Evolutionary conservation across 2,797 vertebrate species (phyloP), one percentile per base, ranked within the genome.

Genomic region (Micromesistius poutassou): DNA sequence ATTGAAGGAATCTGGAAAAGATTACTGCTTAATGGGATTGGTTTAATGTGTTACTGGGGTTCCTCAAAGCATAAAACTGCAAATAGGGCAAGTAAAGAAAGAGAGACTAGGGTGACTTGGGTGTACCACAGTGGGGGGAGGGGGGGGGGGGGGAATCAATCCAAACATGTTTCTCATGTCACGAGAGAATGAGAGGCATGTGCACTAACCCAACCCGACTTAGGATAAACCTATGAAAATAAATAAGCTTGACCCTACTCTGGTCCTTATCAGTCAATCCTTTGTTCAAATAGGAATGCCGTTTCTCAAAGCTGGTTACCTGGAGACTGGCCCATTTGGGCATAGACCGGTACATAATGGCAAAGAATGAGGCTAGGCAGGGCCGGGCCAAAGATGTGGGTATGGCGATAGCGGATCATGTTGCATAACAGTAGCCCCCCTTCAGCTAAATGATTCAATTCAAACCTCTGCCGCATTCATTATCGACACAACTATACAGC

Each of bases 371-470:
- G 75, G 35, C 77, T 66, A 0, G 40, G 81, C 80, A 87, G 85
- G 66, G 66, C 66, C 3, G 3, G 68, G 55, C n/a, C 16, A 68
- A 68, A 68, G 25, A 68, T 28, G 62, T 4, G 62, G 70, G 30
- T 6, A 19, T 3, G 90, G 81, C 73, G 38, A 83, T 82, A 82
- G 84, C 91, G 91, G 89, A 87, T 68, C 55, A 68, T 92, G 91
- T 75, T 83, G 83, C 84, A 85, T 90, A 91, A 90, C 87, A 89
- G 90, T 90, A 55, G 75, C 70, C 82, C 1, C 1, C 85, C 89
- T 89, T 88, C 81, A 89, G 82, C 28, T 16, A 86, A 89, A 84
- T 62, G 91, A 92, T 92, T 89, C 80, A 91, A 91, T 91, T 87
- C 91, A 86, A 84, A 77, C 82, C 78, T 36, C 82, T 80, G 89